Evolutionary conservation across 2,888 invertebrate species (phyloP), one percentile per base, ranked within the genome.

Genomic region (Aspidiotus destructor): DNA sequence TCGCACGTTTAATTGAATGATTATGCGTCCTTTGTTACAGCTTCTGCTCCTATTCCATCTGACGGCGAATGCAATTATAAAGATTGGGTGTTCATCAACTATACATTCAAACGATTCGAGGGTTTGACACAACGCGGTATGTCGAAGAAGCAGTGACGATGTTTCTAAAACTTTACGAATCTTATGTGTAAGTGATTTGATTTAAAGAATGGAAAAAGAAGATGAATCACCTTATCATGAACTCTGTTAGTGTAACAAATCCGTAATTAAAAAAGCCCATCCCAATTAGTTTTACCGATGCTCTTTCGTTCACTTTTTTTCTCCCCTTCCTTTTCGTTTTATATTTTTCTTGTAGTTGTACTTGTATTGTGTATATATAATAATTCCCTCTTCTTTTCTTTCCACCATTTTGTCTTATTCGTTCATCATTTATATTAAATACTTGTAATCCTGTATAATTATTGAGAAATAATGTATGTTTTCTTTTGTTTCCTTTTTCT

Each of bases 11-110:
- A 28, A 16, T n/a, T 54, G 53, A 48, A 48, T 15, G 8, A 13
- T 53, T 52, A 16, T 58, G 44, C 41, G 72, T 72, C 70, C 70
- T 71, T 72, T 71, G 71, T 80, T 81, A 41, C 80, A 89, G 89
- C 91, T 75, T 86, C 92, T 71, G 91, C 92, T 71, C 91, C 93
- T 53, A 84, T 88, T 76, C 85, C 89, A 70, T 91, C 92, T 80
- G 93, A 93, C 76, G 92, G 92, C 72, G 93, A 93, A 79, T 86
- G 68, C 28, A 89, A 88, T 75, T 89, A 92, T 80, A 97, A 97
- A 82, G 97, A 98, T 83, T 98, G 98, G 94, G 98, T 99, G 74
- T 99, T 99, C 80, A 96, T 99, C 77, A 99, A 99, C 82, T 99
- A 99, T 81, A 99, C 99, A 71, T 99, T 97, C 83, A 97, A 98